These are phyloP conservation scores for Zaprionus capensis DNA, from an alignment of 1,140 invertebrate species.

Conservation along the genomic window DNA sequence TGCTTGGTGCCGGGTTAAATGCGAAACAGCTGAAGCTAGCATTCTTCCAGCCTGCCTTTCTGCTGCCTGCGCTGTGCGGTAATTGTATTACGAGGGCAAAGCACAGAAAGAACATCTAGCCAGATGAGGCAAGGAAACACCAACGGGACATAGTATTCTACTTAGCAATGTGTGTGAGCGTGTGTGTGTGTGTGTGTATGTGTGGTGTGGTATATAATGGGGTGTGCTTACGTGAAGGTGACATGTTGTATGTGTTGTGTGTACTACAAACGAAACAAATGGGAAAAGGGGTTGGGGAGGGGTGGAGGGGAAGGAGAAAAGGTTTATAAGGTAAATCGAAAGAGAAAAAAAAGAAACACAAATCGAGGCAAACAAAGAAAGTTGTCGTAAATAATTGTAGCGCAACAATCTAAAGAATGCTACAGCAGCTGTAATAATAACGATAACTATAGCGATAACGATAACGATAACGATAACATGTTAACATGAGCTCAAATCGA, in stretches of 20 bases:
- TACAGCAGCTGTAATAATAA: constrained; percentile 23
- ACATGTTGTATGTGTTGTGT: constrained; percentile 8
- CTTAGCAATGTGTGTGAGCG: constrained; percentile 2
- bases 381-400: constrained; percentile 2
- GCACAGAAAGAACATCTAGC: neutral
- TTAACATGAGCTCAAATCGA: constrained; percentile 12
- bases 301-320: neutral
- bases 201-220: neutral
- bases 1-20: neutral
- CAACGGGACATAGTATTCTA: constrained; percentile 17
- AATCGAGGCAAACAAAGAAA: constrained; percentile 1
- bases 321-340: neutral
- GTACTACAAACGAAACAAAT: constrained; percentile 1
- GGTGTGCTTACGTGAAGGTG: neutral
- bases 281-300: neutral
- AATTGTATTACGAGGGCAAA: constrained; percentile 5
- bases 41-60: neutral
- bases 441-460: constrained; percentile 14
- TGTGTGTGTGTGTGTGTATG: neutral
- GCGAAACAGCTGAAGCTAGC: neutral
- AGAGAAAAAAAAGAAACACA: neutral
- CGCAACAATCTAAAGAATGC: constrained; percentile 35
- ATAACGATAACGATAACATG: constrained; percentile 18
- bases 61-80: neutral
- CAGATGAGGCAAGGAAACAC: neutral